Percentiles rank a stretch among this genome's conserved stretches.
Conservation (phyloP, 2,888 invertebrate species). For the Dryobota labecula region DNA sequence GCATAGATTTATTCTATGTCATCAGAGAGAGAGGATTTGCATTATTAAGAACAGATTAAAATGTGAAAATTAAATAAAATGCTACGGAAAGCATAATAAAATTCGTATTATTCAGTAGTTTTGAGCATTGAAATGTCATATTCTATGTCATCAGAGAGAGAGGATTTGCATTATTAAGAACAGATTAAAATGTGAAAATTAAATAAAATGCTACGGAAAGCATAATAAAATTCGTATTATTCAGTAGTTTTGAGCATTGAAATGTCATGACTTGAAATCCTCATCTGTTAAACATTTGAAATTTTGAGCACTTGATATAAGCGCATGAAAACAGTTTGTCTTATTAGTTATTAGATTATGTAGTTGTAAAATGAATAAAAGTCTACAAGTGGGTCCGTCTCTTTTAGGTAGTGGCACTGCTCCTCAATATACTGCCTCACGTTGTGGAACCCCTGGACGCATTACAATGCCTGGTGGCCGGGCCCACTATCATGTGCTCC, state of each 20-base stretch:
- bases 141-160: conserved; percentile 81
- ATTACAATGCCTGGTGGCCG: conserved; percentile 81
- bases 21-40: conserved; percentile 80
- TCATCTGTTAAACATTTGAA: conserved; percentile 1
- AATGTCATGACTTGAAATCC: conserved; percentile 20
- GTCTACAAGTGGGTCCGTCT: conserved; percentile 71
- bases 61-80: conserved; percentile 71
- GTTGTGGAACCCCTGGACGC: conserved; percentile 82
- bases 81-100: conserved; percentile 64
- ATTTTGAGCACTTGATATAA: not conserved
- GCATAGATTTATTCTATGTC: conserved; percentile 81
- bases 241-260: conserved; percentile 64
- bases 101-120: conserved; percentile 77
- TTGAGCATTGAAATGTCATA: conserved; percentile 33
- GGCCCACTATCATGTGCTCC: conserved; percentile 85
- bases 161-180: conserved; percentile 72
- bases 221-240: conserved; percentile 75
- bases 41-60: conserved; percentile 63
- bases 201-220: conserved; percentile 73
- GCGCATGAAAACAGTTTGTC: conserved; percentile 1
- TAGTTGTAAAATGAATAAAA: conserved; percentile 47
- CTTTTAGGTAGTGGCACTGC: conserved; percentile 88
- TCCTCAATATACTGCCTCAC: conserved; percentile 85
- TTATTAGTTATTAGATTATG: conserved; percentile 24
- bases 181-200: conserved; percentile 61